These are phyloP conservation scores for Cyclopterus lumpus DNA, from an alignment of 2,797 vertebrate genomes.

Conservation along the genomic window DNA sequence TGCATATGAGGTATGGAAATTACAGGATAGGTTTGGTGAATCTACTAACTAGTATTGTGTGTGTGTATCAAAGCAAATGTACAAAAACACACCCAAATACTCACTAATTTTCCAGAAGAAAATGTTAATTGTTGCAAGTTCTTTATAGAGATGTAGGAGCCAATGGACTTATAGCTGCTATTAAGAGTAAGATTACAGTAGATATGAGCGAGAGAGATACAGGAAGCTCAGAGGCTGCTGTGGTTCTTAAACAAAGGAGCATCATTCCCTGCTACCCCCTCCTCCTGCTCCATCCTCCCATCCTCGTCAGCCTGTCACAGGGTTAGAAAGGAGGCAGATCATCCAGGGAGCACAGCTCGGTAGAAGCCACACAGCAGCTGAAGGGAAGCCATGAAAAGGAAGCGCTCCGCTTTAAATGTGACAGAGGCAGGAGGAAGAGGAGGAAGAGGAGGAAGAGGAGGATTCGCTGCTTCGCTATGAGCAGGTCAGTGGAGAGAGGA, in stretches of 20 bases:
- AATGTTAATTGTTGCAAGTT: too few relatives aligned
- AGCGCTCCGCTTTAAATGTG: conserved; percentile 15
- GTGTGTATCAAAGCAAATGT: background rate
- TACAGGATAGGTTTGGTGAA: background rate
- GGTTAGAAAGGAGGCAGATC: conserved; percentile 10
- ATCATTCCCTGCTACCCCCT: conserved; percentile 28
- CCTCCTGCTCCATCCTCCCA: conserved; percentile 13
- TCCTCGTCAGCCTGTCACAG: conserved; percentile 1
- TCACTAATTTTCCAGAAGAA: background rate
- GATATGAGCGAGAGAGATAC: background rate
- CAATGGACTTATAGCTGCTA: background rate
- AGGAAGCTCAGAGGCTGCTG: conserved; percentile 15
- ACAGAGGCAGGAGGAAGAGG: conserved; percentile 32
- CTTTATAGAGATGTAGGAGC: background rate
- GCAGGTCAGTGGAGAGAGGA: conserved; percentile 59
- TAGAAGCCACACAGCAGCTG: conserved; percentile 8
- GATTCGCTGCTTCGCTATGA: conserved; percentile 37
- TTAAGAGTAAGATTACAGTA: background rate
- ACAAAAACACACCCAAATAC: background rate
- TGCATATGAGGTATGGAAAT: background rate
- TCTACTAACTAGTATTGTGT: background rate
- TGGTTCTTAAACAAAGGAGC: conserved; percentile 52
- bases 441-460: conserved; percentile 37
- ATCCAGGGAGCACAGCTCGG: conserved; percentile 21
- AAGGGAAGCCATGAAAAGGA: conserved; percentile 20